A percentile compares a stretch with the other conserved stretches of the same genome.
Conservation (phyloP, 2,797 vertebrate species). For the Tragelaphus eurycerus region DNA sequence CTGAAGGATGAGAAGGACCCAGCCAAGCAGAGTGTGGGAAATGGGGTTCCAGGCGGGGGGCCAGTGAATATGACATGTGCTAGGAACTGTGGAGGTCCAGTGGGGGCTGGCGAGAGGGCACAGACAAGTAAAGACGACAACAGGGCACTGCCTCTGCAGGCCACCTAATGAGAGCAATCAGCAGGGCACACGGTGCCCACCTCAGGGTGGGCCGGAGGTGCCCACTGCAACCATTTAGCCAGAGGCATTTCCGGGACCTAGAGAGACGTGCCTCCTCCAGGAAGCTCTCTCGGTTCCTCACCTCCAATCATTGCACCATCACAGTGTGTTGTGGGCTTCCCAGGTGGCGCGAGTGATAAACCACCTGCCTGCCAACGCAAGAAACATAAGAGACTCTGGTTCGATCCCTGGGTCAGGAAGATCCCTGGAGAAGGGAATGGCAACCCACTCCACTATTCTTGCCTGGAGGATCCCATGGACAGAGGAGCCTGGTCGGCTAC, state of each 20-base stretch:
- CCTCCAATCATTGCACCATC: accelerated
- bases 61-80: accelerated
- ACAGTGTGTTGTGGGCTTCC: neutral
- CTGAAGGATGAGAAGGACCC: neutral
- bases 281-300: neutral
- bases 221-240: neutral
- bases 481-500: neutral
- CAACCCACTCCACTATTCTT: neutral
- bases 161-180: neutral
- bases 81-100: neutral
- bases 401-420: neutral
- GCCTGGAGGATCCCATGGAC: neutral
- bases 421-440: neutral
- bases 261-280: neutral
- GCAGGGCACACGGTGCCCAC: accelerated
- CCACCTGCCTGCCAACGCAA: neutral
- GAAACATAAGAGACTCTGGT: no score
- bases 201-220: no score
- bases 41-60: neutral
- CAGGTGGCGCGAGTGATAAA: neutral
- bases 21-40: neutral
- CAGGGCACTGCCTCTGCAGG: neutral
- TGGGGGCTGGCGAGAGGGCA: accelerated
- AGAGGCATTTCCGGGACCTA: neutral
- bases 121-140: neutral